phyloP scores from a whole-genome alignment of 2,797 vertebrate genomes.

The Oreortyx pictus region DNA sequence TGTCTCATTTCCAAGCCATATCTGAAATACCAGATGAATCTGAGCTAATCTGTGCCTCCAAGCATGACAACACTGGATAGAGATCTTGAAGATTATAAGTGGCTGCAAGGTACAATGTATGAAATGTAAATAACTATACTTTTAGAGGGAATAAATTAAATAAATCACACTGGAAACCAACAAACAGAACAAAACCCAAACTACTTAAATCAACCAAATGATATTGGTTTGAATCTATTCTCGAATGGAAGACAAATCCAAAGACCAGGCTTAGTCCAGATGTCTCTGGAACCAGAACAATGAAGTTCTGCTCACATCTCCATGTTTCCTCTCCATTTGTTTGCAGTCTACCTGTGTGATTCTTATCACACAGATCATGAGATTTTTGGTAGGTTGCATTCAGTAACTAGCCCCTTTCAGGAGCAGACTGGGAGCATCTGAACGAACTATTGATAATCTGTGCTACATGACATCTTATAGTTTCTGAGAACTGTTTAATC shows the following conservation, averaged over 20 bases:
- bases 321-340: neutral
- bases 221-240: neutral
- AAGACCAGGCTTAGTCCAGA: neutral
- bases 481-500: neutral
- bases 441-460: neutral
- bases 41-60: neutral
- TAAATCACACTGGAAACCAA: neutral
- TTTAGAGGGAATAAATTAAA: neutral
- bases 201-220: neutral
- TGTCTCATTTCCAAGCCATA: neutral
- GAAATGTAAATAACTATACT: neutral
- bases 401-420: neutral
- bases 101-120: neutral
- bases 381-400: neutral
- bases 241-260: neutral
- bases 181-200: neutral
- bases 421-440: neutral
- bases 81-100: neutral
- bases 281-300: neutral
- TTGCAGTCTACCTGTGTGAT: neutral
- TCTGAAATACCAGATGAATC: neutral
- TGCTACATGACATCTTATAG: neutral
- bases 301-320: neutral
- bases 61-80: neutral
- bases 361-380: no score